Conservation (phyloP, 2,888 invertebrate species). For the Eledona agricola region DNA sequence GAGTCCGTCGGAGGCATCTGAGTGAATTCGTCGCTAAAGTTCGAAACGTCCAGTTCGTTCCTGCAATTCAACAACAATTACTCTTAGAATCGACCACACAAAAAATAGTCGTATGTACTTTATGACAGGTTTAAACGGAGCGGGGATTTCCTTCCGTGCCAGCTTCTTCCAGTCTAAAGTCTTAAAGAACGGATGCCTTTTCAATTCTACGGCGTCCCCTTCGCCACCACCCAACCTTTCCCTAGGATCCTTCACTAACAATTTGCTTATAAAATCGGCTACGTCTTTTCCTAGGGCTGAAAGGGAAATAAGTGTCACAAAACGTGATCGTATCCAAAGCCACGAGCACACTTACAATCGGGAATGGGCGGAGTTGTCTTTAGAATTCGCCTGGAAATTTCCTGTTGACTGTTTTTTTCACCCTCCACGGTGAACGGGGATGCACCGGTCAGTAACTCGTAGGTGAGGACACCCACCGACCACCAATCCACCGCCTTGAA, state of each 20-base stretch:
- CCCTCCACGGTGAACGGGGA: conserved; percentile 98
- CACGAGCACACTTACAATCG: conserved; percentile 63
- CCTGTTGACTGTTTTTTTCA: conserved; percentile 91
- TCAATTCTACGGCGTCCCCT: conserved; percentile 86
- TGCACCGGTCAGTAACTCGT: conserved; percentile 95
- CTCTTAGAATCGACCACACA: neutral
- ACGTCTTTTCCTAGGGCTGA: conserved; percentile 73
- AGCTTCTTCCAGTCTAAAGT: conserved; percentile 86
- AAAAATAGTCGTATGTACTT: conserved; percentile 52
- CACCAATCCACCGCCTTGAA: conserved; percentile 97
- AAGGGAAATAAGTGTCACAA: conserved; percentile 38
- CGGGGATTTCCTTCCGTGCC: conserved; percentile 77
- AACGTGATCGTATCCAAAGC: conserved; percentile 1
- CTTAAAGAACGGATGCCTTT: conserved; percentile 89
- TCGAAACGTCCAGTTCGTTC: conserved; percentile 91
- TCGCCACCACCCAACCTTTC: conserved; percentile 87
- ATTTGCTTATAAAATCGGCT: conserved; percentile 80
- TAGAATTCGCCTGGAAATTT: conserved; percentile 91
- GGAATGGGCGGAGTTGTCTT: conserved; percentile 91
- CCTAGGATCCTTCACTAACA: conserved; percentile 90
- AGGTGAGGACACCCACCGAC: conserved; percentile 96
- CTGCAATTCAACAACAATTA: conserved; percentile 47
- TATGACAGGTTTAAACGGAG: conserved; percentile 92
- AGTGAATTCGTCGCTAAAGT: conserved; percentile 97
- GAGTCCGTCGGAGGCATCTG: conserved; percentile 91